Evolutionary conservation across 2,113 vertebrate species (phyloP).

Genomic region (Albula glossodonta): DNA sequence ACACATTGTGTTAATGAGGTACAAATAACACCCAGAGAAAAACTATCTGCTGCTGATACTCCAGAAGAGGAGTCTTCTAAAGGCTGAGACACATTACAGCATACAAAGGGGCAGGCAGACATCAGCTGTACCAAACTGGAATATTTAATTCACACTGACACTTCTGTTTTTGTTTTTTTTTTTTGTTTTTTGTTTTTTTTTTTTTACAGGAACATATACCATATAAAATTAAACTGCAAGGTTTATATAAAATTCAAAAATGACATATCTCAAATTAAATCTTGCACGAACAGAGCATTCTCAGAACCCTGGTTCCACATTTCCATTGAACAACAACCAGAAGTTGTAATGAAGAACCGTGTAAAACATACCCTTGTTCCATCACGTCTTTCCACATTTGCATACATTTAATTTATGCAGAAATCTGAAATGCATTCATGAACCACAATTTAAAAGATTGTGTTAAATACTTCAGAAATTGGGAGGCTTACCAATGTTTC

Average conservation of each 20-base stretch:
- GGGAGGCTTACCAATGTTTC: constrained; percentile 31
- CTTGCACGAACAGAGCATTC: constrained; percentile 14
- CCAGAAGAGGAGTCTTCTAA: neutral
- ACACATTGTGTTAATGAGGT: neutral
- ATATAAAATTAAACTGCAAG: constrained; percentile 59
- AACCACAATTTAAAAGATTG: constrained; percentile 35
- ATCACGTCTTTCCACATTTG: constrained; percentile 52
- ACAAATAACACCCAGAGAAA: neutral
- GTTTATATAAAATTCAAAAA: constrained; percentile 60
- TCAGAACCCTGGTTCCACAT: constrained; percentile 10
- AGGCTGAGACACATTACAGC: constrained; percentile 10
- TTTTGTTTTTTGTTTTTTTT: constrained; percentile 29
- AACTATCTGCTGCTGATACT: neutral
- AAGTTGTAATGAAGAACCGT: constrained; percentile 41
- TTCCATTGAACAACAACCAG: constrained; percentile 35
- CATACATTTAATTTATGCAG: constrained; percentile 62
- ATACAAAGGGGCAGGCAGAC: constrained; percentile 18
- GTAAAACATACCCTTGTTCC: neutral
- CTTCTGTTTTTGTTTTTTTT: neutral
- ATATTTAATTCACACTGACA: constrained; percentile 69
- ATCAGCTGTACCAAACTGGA: constrained; percentile 61
- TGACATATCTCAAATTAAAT: constrained; percentile 35
- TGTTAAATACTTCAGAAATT: constrained; percentile 1
- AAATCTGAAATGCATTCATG: constrained; percentile 45
- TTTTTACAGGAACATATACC: constrained; percentile 57